Percentiles rank a stretch among this genome's conserved stretches.
These are phyloP conservation scores for Ephydatia muelleri DNA, from an alignment of 37 sponge, comb jelly and placozoan species.

Conservation along the genomic window DNA sequence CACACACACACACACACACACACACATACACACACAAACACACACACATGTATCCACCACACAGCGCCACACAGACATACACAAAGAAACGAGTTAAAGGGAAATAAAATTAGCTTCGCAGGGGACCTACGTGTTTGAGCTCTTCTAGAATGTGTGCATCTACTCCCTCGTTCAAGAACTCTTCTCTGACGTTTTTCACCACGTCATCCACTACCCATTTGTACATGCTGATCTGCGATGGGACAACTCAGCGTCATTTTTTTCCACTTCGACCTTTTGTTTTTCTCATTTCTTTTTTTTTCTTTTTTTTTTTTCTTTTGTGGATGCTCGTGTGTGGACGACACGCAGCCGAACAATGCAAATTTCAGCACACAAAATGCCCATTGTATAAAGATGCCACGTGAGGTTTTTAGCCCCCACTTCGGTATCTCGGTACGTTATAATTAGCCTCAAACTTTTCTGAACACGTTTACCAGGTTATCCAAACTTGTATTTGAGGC, in stretches of 20 bases:
- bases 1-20: slow-evolving; percentile 38
- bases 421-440: neutral
- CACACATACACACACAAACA: neutral
- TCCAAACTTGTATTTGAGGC: slow-evolving; percentile 35
- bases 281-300: neutral
- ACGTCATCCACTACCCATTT: slow-evolving; percentile 93
- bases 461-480: slow-evolving; percentile 27
- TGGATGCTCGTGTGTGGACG: too few relatives aligned
- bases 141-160: slow-evolving; percentile 92
- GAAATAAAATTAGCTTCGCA: neutral
- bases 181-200: slow-evolving; percentile 77
- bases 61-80: slow-evolving; percentile 2
- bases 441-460: neutral
- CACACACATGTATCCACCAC: slow-evolving; percentile 37
- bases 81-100: slow-evolving; percentile 11
- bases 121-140: slow-evolving; percentile 66
- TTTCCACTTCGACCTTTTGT: neutral
- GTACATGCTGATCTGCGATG: slow-evolving; percentile 56
- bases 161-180: slow-evolving; percentile 91
- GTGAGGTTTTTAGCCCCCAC: neutral
- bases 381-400: neutral
- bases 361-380: slow-evolving; percentile 5
- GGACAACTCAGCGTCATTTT: neutral
- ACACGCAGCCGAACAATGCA: neutral
- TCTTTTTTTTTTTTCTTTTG: too few relatives aligned